phyloP scores from a whole-genome alignment of 2,797 vertebrate species.

The Chiropotes sagulatus region DNA sequence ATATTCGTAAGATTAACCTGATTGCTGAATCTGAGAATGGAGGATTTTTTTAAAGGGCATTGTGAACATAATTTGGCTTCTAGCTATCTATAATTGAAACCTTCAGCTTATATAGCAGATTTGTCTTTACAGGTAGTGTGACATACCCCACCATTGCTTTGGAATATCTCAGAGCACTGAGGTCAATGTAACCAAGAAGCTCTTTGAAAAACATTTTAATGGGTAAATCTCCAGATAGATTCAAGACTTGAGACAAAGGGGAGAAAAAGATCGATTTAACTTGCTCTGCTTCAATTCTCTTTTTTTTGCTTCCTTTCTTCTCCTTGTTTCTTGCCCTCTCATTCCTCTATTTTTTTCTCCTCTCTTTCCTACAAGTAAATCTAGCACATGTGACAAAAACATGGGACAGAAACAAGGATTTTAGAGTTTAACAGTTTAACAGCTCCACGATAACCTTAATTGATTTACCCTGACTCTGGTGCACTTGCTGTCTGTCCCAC shows the following conservation, averaged over 20 bases:
- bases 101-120: slow-evolving; percentile 39
- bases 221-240: neutral
- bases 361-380: neutral
- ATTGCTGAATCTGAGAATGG: neutral
- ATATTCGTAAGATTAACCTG: neutral
- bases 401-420: neutral
- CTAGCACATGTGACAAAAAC: neutral
- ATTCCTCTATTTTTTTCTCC: neutral
- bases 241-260: neutral
- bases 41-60: neutral
- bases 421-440: neutral
- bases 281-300: neutral
- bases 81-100: slow-evolving; percentile 37
- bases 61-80: neutral
- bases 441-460: fast-evolving
- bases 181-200: neutral
- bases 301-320: neutral
- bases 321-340: fast-evolving
- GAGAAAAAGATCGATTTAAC: neutral
- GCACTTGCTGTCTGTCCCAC: neutral
- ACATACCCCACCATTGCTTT: neutral
- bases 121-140: slow-evolving; percentile 42
- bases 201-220: neutral
- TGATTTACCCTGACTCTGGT: fast-evolving
- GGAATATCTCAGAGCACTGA: slow-evolving; percentile 34